phyloP scores from a whole-genome alignment of 92 coral and sea anemone species.

The Diadumene lineata region DNA sequence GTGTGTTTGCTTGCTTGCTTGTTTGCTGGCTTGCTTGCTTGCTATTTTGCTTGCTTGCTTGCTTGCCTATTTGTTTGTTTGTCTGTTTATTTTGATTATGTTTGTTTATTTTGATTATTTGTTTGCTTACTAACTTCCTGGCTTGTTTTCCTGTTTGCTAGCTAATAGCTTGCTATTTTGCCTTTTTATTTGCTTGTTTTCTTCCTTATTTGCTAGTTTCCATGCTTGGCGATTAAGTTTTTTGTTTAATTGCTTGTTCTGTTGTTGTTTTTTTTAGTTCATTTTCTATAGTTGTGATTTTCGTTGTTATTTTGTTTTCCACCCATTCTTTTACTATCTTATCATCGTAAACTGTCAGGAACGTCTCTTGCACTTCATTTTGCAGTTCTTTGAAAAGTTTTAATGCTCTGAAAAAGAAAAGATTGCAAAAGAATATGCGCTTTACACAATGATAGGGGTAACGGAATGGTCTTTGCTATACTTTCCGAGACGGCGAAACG shows the following conservation, averaged over 20 bases:
- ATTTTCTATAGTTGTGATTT: too few species aligned
- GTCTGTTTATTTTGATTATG: background rate
- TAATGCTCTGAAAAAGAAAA: slow-evolving; percentile 48
- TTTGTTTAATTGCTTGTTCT: background rate
- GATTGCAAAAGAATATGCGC: too few species aligned
- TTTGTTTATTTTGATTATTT: background rate
- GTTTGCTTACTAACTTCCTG: background rate
- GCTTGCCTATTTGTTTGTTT: background rate
- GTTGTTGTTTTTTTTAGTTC: background rate
- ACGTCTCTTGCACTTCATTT: slow-evolving; percentile 23
- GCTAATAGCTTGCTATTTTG: background rate
- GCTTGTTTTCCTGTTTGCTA: background rate
- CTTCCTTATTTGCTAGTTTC: background rate
- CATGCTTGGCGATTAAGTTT: background rate
- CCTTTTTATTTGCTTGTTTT: background rate
- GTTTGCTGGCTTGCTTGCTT: background rate
- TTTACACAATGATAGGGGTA: too few species aligned
- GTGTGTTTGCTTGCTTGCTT: too few species aligned
- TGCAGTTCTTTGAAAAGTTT: slow-evolving; percentile 35
- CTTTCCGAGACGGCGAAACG: too few species aligned
- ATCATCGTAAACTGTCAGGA: slow-evolving; percentile 59
- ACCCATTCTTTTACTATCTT: slow-evolving; percentile 76
- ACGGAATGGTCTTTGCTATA: too few species aligned
- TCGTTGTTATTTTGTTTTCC: slow-evolving; percentile 66
- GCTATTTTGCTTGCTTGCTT: background rate